Percentiles rank a stretch among this genome's conserved stretches.
Conservation (phyloP, 2,113 vertebrate species). For the Entelurus aequoreus region DNA sequence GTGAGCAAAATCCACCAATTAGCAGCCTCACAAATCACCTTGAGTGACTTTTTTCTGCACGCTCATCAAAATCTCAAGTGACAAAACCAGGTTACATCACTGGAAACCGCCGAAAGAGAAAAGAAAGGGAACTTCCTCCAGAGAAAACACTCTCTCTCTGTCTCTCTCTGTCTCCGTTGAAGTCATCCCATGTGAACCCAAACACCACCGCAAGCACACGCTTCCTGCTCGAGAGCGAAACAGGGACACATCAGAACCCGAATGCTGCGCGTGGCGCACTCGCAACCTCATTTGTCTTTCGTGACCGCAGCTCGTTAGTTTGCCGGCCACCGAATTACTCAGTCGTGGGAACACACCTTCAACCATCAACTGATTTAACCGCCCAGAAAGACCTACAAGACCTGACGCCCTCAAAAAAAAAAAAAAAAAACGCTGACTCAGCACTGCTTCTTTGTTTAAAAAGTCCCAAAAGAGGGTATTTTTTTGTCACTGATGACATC, state of each 20-base stretch:
- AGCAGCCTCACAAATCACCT: conserved; percentile 49
- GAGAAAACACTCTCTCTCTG: no score
- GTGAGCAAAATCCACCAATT: conserved; percentile 62
- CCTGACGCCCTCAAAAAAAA: no score
- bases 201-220: conserved; percentile 42
- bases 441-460: no score
- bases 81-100: neutral
- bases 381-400: conserved; percentile 8
- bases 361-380: conserved; percentile 65
- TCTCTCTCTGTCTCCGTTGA: conserved; percentile 42
- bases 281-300: conserved; percentile 60
- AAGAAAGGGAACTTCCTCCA: no score
- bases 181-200: conserved; percentile 53
- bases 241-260: conserved; percentile 55
- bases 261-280: conserved; percentile 40
- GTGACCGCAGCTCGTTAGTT: conserved; percentile 52
- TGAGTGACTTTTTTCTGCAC: no score
- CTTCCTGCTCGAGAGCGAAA: conserved; percentile 65
- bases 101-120: neutral
- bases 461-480: no score
- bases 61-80: no score
- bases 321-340: conserved; percentile 64
- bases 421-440: no score
- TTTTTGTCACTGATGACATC: no score
- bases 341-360: conserved; percentile 57